Base-by-base conservation (phyloP, 2,113 vertebrate genomes). In the Romanogobio albipinnatus region DNA sequence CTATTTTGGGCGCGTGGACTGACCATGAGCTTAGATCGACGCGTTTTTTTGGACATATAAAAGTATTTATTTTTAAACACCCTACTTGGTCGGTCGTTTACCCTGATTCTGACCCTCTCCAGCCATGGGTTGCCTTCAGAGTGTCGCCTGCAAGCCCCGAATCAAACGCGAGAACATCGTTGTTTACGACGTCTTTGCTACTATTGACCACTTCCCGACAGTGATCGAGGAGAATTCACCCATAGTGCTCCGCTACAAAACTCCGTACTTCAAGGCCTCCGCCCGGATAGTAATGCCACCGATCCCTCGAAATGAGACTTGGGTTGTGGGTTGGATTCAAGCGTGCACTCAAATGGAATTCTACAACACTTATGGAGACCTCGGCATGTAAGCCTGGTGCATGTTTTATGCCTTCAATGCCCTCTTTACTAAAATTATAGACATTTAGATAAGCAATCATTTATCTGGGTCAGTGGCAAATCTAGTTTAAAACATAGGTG, bases 321-420 rank as follows among this genome's bases (percentile, higher is more conserved):
- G 98, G 98, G 96, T 98, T 92, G 97, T 99, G 88, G 98, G 98
- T 88, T 99, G 97, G 97, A 98, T 99, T 91, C 98, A 99, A 93
- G 97, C 97, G 87, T 99, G 98, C 95, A 98, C 97, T 90, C 97
- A 99, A 92, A 99, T 99, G 97, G 97, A 99, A 90, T 99, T 98
- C 92, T 98, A 97, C 96, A 99, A 99, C 95, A 97, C 96, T 89
- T 99, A 99, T 90, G 97, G 97, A 93, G 95, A 96, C 93, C 93
- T 97, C 86, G 96, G 96, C 93, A 97, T 97, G 97, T 98, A 94
- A 97, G 97, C 33, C n/a, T 53, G 26, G 7, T 33, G 45, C 74
- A 76, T 95, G 89, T n/a, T 43, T 68, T 76, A 66, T 39, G 36
- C 19, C 36, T 70, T 70, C 9, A 11, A 24, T 10, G 22, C 3